phyloP scores from a whole-genome alignment of 2,888 invertebrate species.

The Colletes collaris region DNA sequence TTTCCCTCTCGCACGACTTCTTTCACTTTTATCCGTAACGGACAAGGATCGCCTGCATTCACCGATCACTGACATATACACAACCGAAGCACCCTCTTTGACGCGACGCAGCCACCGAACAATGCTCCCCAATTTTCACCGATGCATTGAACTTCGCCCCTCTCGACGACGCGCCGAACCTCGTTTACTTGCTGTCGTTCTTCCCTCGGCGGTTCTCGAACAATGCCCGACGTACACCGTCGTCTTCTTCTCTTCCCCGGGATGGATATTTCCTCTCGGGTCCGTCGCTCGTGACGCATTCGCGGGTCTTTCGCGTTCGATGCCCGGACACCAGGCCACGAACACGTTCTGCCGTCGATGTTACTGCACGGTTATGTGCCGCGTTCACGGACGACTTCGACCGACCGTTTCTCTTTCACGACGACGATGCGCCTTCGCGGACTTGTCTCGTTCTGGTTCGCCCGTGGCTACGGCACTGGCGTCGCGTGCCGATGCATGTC shows the following conservation, averaged over 20 bases:
- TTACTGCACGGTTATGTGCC: constrained; percentile 5
- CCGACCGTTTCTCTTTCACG: constrained; percentile 40
- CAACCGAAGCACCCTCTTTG: constrained; percentile 30
- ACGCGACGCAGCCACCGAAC: constrained; percentile 5
- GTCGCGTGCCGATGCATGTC: constrained; percentile 33
- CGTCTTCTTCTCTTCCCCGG: not conserved
- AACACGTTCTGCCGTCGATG: not conserved
- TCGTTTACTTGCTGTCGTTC: not conserved
- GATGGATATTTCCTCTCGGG: not conserved
- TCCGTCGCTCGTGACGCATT: no score
- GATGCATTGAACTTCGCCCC: constrained; percentile 44
- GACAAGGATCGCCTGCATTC: constrained; percentile 15
- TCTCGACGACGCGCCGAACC: constrained; percentile 6
- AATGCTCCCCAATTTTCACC: constrained; percentile 36
- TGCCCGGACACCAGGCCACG: no score
- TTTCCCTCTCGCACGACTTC: not conserved
- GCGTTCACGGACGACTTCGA: not conserved
- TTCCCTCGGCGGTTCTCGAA: not conserved
- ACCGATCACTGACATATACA: constrained; percentile 33
- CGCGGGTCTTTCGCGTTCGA: no score
- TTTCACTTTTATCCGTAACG: not conserved
- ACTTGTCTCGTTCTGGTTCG: constrained; percentile 21
- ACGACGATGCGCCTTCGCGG: constrained; percentile 49
- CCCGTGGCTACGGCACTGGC: constrained; percentile 40
- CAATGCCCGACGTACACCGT: not conserved